These are phyloP conservation scores for Dendrolimus punctatus DNA, from an alignment of 1,140 invertebrate genomes.

Conservation along the genomic window DNA sequence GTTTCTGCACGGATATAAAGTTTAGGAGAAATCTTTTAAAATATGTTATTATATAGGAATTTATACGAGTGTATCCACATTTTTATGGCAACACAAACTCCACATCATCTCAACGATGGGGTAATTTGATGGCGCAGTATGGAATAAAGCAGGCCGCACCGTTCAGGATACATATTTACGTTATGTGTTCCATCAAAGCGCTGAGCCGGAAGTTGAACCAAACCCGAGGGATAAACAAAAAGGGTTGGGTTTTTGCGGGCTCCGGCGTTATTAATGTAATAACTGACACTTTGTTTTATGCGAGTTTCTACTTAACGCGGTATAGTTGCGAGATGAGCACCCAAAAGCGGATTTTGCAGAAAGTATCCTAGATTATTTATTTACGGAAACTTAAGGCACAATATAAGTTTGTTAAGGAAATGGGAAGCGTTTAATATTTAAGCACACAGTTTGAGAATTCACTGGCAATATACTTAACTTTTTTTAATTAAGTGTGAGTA, in stretches of 20 bases:
- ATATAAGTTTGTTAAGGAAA: slow-evolving; percentile 4
- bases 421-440: neutral
- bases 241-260: slow-evolving; percentile 43
- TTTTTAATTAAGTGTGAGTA: too few relatives aligned
- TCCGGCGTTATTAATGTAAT: slow-evolving; percentile 64
- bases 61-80: too few relatives aligned
- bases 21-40: too few relatives aligned
- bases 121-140: too few relatives aligned
- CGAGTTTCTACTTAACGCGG: slow-evolving; percentile 39
- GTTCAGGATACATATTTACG: slow-evolving; percentile 13
- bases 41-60: too few relatives aligned
- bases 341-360: slow-evolving; percentile 1
- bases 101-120: too few relatives aligned
- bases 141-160: too few relatives aligned
- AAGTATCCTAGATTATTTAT: slow-evolving; percentile 20
- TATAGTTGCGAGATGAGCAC: slow-evolving; percentile 21
- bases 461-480: too few relatives aligned
- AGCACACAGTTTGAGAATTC: too few relatives aligned
- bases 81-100: too few relatives aligned
- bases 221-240: slow-evolving; percentile 53
- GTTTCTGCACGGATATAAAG: too few relatives aligned
- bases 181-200: slow-evolving; percentile 22
- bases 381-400: slow-evolving; percentile 7
- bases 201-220: slow-evolving; percentile 28
- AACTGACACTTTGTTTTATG: slow-evolving; percentile 67